Conservation (phyloP, 2,113 vertebrate species). For the Syrmaticus mikado region DNA sequence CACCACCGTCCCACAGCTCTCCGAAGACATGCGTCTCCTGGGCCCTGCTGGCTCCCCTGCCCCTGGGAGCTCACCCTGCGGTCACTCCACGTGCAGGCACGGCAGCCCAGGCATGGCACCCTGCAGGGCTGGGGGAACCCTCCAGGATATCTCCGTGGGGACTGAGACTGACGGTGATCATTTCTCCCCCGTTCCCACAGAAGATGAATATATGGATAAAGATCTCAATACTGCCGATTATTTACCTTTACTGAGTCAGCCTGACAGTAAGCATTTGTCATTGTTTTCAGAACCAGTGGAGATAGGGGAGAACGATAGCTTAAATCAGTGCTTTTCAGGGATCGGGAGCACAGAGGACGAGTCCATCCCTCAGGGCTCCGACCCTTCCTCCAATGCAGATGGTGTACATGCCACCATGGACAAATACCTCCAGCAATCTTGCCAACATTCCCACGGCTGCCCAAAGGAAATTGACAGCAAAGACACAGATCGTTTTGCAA, state of each 20-base stretch:
- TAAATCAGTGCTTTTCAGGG: slow-evolving; percentile 88
- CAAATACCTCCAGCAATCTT: slow-evolving; percentile 70
- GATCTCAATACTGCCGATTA: background rate
- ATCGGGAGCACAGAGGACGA: slow-evolving; percentile 58
- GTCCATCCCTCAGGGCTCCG: background rate
- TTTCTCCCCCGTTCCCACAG: slow-evolving; percentile 70
- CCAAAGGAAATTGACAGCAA: slow-evolving; percentile 10
- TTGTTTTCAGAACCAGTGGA: slow-evolving; percentile 87
- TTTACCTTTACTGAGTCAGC: background rate
- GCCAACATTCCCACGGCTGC: slow-evolving; percentile 39
- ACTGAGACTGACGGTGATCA: slow-evolving; percentile 1
- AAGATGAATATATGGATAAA: slow-evolving; percentile 79
- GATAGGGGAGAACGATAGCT: slow-evolving; percentile 91
- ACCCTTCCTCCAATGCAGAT: background rate
- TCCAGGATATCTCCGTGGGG: background rate
- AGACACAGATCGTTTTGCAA: slow-evolving; percentile 46
- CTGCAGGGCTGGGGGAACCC: background rate
- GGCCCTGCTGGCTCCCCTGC: slow-evolving; percentile 39
- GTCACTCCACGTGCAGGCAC: background rate
- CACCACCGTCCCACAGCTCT: background rate
- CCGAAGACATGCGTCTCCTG: slow-evolving; percentile 54
- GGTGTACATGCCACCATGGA: background rate
- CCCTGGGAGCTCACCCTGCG: background rate
- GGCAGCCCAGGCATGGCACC: background rate
- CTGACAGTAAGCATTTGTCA: slow-evolving; percentile 64